Percentiles rank a stretch among this genome's conserved stretches.
Evolutionary conservation across 1,140 invertebrate species (phyloP).

Genomic region (Cataglyphis hispanica): DNA sequence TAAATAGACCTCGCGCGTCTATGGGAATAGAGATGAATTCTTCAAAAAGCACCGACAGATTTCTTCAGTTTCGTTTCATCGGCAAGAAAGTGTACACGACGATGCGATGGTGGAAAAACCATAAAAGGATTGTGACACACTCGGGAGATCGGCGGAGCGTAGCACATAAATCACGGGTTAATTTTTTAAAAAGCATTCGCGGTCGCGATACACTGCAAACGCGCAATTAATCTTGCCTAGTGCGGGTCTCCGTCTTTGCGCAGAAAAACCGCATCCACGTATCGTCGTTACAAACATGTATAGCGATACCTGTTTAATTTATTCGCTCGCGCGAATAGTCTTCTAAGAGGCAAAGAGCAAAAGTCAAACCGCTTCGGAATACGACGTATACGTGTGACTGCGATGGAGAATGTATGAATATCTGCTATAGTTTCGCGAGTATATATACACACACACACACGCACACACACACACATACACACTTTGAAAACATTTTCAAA

Average conservation of each 20-base stretch:
- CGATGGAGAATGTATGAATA: slow-evolving; percentile 24
- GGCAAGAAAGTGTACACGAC: slow-evolving; percentile 37
- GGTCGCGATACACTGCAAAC: slow-evolving; percentile 49
- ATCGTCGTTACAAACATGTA: not conserved
- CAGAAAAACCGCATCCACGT: slow-evolving; percentile 44
- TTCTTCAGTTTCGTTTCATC: not conserved
- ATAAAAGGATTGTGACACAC: slow-evolving; percentile 59
- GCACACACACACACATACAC: not conserved
- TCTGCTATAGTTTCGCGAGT: not conserved
- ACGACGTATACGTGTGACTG: not conserved
- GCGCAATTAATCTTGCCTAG: slow-evolving; percentile 64
- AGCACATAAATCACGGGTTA: slow-evolving; percentile 66
- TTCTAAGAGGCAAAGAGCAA: slow-evolving; percentile 23
- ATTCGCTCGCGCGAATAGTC: slow-evolving; percentile 30
- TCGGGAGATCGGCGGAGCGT: slow-evolving; percentile 36
- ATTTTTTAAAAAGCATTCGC: slow-evolving; percentile 64
- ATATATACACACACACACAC: no score
- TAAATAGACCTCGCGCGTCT: not conserved
- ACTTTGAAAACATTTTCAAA: slow-evolving; percentile 17
- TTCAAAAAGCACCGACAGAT: slow-evolving; percentile 45
- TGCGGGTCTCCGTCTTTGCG: slow-evolving; percentile 9
- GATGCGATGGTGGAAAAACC: slow-evolving; percentile 9
- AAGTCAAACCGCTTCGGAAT: slow-evolving; percentile 15
- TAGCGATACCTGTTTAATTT: slow-evolving; percentile 34
- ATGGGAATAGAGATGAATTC: slow-evolving; percentile 3